These are phyloP conservation scores for Montipora foliosa DNA, from an alignment of 64 coral and sea anemone genomes.

Conservation along the genomic window DNA sequence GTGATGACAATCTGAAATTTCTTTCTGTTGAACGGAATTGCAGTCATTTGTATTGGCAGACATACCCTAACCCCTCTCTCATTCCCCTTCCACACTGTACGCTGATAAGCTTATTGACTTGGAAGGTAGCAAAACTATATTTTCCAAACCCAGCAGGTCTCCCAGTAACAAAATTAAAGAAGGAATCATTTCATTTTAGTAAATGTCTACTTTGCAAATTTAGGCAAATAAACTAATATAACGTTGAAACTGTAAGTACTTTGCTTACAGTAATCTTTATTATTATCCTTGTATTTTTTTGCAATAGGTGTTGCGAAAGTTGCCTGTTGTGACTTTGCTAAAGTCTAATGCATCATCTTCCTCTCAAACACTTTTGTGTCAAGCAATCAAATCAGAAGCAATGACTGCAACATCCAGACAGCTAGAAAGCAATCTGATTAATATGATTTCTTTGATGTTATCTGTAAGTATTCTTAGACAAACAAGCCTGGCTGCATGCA, in stretches of 20 bases:
- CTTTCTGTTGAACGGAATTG: too few species aligned
- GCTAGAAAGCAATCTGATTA: slow-evolving; percentile 72
- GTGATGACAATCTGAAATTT: background rate
- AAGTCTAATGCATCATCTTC: background rate
- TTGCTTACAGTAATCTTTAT: too few species aligned
- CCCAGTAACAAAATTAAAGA: too few species aligned
- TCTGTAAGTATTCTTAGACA: slow-evolving; percentile 38
- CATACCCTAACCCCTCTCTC: too few species aligned
- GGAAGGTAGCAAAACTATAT: too few species aligned
- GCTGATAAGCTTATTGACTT: too few species aligned
- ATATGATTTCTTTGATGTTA: slow-evolving; percentile 52
- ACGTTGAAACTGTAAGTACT: too few species aligned
- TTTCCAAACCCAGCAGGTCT: too few species aligned
- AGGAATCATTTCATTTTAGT: too few species aligned
- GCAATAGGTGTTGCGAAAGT: slow-evolving; percentile 65
- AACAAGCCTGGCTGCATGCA: background rate
- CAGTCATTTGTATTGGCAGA: too few species aligned
- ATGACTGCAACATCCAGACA: slow-evolving; percentile 43
- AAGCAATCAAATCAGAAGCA: slow-evolving; percentile 20
- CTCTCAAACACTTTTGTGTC: slow-evolving; percentile 50
- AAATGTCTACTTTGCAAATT: background rate
- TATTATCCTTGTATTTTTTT: background rate
- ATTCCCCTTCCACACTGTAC: too few species aligned
- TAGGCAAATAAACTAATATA: background rate
- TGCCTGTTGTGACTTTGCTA: slow-evolving; percentile 45